phyloP scores from a whole-genome alignment of 2,888 invertebrate genomes.

The Drosophila anomelani region DNA sequence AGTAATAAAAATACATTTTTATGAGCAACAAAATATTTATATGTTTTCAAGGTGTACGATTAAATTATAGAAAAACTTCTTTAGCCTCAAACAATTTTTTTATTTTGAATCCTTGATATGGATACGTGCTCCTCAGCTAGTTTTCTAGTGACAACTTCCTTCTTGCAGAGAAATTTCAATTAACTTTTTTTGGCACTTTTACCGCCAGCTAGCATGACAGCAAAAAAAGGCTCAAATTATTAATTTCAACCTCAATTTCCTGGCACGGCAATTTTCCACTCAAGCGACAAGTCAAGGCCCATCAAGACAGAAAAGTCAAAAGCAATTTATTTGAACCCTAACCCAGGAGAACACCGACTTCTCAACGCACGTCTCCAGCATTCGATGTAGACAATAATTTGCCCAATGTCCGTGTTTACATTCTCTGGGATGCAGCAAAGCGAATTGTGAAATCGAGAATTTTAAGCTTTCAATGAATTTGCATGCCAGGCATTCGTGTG shows the following conservation, averaged over 20 bases:
- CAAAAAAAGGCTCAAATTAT: slow-evolving; percentile 21
- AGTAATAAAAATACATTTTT: not conserved
- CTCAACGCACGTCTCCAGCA: slow-evolving; percentile 35
- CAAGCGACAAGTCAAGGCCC: slow-evolving; percentile 66
- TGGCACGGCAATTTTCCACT: slow-evolving; percentile 65
- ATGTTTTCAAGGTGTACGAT: too few relatives aligned
- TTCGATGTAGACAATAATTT: slow-evolving; percentile 42
- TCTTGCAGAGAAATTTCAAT: slow-evolving; percentile 18
- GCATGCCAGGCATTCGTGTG: slow-evolving; percentile 43
- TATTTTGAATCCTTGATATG: too few relatives aligned
- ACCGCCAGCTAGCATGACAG: not conserved
- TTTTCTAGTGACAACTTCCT: slow-evolving; percentile 11
- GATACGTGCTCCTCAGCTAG: not conserved
- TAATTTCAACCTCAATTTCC: slow-evolving; percentile 40
- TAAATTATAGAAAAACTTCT: too few relatives aligned
- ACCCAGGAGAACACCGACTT: slow-evolving; percentile 36
- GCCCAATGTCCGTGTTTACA: slow-evolving; percentile 16
- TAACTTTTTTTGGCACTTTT: slow-evolving; percentile 32
- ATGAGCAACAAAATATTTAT: too few relatives aligned
- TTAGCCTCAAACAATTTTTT: too few relatives aligned
- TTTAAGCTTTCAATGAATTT: slow-evolving; percentile 45
- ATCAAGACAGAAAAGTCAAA: slow-evolving; percentile 29
- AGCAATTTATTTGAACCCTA: slow-evolving; percentile 75
- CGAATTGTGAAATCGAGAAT: slow-evolving; percentile 45
- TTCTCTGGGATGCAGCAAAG: slow-evolving; percentile 30